Base-by-base conservation (phyloP, 2,797 vertebrate genomes). In the Atherinosoma microstoma region DNA sequence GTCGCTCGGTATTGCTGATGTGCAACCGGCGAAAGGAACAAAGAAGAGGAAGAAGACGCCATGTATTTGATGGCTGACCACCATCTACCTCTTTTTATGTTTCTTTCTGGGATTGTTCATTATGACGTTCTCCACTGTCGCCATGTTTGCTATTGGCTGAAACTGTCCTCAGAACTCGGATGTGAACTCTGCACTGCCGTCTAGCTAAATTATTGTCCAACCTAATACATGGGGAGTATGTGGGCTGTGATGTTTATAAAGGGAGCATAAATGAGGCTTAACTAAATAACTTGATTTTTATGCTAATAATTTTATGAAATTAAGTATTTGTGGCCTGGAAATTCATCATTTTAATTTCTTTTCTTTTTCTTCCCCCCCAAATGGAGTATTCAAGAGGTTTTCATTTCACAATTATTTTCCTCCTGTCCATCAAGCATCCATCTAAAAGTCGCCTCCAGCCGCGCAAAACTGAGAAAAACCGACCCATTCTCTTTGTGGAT, bases 401-500 rank as follows among this genome's bases (percentile, higher is more conserved):
- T 45, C 1, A 20, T 40, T 40, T 47, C 20, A n/a, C 2, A 9
- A 47, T n/a, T 9, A n/a, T 47, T 47, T 47, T 10, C 20, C 45
- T 47, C 45, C 45, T 10, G 18, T 32, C 16, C 47, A 29, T 70
- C 16, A 51, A 68, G 24, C 67, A 22, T 66, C 69, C 62, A 58
- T 70, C 51, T 54, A 63, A 59, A 70, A 38, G 15, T 53, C 10
- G 27, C 63, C 76, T 89, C 35, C 12, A 87, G 86, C 89, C 70
- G 91, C 59, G 56, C 86, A 85, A 94, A 93, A 87, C 67, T 90
- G 93, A 84, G 90, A 90, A 93, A 93, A 93, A 91, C 85, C 90
- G 90, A 95, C 95, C 90, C 80, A 89, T 94, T 90, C 84, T 94
- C 93, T 93, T 93, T 93, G 94, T 96, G 97, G 97, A 97, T 98